phyloP scores from a whole-genome alignment of 1,140 invertebrate species.

The Uloborus diversus region DNA sequence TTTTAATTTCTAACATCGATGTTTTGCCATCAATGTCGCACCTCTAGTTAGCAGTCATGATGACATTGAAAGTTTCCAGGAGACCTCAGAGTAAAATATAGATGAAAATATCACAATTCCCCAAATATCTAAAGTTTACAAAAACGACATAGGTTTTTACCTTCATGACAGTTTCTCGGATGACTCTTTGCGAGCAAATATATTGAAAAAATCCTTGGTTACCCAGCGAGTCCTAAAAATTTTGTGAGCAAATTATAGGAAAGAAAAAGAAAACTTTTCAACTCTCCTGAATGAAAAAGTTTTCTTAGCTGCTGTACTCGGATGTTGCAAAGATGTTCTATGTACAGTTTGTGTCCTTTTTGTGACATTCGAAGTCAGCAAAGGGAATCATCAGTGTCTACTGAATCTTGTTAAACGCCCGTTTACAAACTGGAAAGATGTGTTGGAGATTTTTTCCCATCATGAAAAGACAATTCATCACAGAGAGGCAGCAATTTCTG shows the following conservation, averaged over 20 bases:
- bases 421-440: slow-evolving; percentile 7
- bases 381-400: no score
- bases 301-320: neutral
- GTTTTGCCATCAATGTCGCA: no score
- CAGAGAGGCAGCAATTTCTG: neutral
- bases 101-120: no score
- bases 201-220: neutral
- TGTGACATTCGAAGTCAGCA: neutral
- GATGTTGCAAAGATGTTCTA: neutral
- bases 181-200: no score
- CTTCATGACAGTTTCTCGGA: no score
- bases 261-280: neutral
- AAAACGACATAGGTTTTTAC: no score
- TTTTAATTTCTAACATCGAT: no score
- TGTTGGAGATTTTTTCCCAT: neutral
- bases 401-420: neutral
- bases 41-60: no score
- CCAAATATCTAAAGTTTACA: no score
- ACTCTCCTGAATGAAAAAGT: neutral
- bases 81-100: no score
- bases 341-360: slow-evolving; percentile 5
- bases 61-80: no score
- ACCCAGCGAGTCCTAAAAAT: neutral
- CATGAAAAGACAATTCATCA: slow-evolving; percentile 5
- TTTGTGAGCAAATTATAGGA: neutral